A percentile compares a stretch with the other conserved stretches of the same genome.
These are phyloP conservation scores for Petrocephalus sullivani DNA, from an alignment of 2,797 vertebrate genomes.

Conservation along the genomic window DNA sequence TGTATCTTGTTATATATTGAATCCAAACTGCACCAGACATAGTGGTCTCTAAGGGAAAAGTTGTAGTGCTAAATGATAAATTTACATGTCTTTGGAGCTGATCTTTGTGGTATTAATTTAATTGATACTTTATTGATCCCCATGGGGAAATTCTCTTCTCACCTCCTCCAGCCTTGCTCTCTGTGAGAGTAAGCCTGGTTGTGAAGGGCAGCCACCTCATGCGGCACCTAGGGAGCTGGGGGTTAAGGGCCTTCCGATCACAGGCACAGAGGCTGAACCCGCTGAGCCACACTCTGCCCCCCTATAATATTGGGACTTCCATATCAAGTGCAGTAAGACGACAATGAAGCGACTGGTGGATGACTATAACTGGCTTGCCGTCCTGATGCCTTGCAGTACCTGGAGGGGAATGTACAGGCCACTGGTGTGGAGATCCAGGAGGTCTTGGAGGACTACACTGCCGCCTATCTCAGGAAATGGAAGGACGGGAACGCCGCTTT, in stretches of 20 bases:
- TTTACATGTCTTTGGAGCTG: neutral
- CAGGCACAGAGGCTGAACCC: no score
- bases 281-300: no score
- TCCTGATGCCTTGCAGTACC: slow-evolving; percentile 49
- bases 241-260: no score
- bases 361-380: neutral
- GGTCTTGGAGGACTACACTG: slow-evolving; percentile 55
- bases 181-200: no score
- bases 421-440: slow-evolving; percentile 65
- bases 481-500: slow-evolving; percentile 30
- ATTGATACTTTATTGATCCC: no score
- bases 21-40: neutral
- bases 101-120: neutral
- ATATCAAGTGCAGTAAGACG: neutral
- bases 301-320: neutral
- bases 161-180: no score
- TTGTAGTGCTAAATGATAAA: neutral
- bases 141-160: no score
- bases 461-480: slow-evolving; percentile 46
- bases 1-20: neutral
- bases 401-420: slow-evolving; percentile 61
- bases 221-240: no score
- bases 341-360: neutral
- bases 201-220: no score
- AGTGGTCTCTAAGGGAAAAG: neutral